Conservation (phyloP, 2,113 vertebrate species). For the Sylvia atricapilla region DNA sequence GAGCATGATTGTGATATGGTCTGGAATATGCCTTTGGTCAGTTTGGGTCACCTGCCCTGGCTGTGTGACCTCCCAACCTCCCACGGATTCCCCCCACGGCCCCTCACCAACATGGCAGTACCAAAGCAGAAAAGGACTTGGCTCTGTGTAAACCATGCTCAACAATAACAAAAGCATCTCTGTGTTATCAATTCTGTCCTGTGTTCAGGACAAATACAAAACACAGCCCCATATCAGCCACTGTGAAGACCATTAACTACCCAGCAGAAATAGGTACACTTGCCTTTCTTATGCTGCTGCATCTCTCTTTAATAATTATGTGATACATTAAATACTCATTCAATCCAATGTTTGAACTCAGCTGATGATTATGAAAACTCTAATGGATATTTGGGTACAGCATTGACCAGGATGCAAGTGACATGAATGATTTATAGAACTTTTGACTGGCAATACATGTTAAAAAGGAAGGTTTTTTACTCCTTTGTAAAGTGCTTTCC, state of each 20-base stretch:
- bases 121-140: not conserved
- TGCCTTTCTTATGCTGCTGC: not conserved
- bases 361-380: not conserved
- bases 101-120: no score
- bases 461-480: not conserved
- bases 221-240: not conserved
- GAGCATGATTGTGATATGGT: not conserved
- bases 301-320: not conserved
- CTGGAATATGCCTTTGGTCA: not conserved
- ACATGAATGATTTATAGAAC: not conserved
- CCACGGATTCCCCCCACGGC: fast-evolving
- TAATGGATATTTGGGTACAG: not conserved
- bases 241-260: not conserved
- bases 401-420: not conserved
- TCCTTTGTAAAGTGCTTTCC: not conserved
- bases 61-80: not conserved
- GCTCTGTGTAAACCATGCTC: not conserved
- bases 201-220: not conserved
- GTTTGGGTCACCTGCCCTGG: not conserved
- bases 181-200: not conserved
- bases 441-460: not conserved
- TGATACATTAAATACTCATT: not conserved
- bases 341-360: not conserved
- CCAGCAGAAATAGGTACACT: not conserved
- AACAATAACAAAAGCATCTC: not conserved